Evolutionary conservation across 2,888 invertebrate species (phyloP).

Genomic region (Napeogenes sylphis): DNA sequence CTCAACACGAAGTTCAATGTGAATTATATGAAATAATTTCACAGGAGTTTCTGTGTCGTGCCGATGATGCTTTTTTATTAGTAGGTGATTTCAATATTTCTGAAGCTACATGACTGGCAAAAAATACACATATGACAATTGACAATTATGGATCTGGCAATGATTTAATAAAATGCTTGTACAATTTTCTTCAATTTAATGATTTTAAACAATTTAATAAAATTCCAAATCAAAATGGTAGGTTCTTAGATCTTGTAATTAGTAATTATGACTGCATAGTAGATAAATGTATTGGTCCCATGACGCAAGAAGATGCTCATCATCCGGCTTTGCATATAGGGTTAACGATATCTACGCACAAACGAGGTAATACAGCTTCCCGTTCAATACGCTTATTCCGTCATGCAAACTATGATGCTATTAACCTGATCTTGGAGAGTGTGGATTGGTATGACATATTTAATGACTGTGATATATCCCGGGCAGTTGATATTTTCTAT

Average conservation of each 20-base stretch:
- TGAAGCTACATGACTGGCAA: not conserved
- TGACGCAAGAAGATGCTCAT: constrained; percentile 4
- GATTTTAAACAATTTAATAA: not conserved
- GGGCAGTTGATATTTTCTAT: constrained; percentile 4
- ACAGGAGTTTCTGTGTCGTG: not conserved
- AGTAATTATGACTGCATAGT: constrained; percentile 1
- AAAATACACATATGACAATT: not conserved
- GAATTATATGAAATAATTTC: constrained; percentile 2
- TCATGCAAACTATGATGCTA: constrained; percentile 5
- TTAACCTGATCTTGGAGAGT: not conserved
- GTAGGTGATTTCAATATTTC: not conserved
- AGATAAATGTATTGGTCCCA: constrained; percentile 1
- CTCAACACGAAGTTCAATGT: constrained; percentile 2
- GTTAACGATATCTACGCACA: too few relatives aligned
- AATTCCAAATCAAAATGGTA: constrained; percentile 6
- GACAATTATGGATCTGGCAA: not conserved
- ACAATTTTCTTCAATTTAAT: not conserved
- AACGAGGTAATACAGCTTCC: not conserved
- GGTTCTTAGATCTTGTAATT: constrained; percentile 3
- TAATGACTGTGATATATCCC: constrained; percentile 1
- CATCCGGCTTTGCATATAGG: not conserved
- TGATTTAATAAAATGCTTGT: not conserved
- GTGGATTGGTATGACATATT: constrained; percentile 7
- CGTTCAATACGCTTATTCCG: constrained; percentile 5
- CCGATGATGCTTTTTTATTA: constrained; percentile 5